phyloP scores from a whole-genome alignment of 2,888 invertebrate genomes.

The Noctua pronuba region DNA sequence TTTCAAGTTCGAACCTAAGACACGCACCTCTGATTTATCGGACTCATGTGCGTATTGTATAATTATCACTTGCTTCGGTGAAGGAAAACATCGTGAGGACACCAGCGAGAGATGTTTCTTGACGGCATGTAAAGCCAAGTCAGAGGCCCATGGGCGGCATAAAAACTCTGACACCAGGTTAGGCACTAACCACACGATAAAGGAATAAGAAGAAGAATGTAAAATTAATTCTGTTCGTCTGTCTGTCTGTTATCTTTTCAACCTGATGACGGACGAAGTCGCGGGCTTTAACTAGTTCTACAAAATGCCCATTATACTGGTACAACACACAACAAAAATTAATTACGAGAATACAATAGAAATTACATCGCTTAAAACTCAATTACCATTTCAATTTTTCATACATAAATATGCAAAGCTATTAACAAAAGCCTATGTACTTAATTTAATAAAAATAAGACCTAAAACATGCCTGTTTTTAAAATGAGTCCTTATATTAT shows the following conservation, averaged over 20 bases:
- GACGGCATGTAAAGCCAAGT: no score
- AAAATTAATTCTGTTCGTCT: not conserved
- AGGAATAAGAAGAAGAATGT: no score
- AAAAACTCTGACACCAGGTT: no score
- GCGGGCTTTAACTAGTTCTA: not conserved
- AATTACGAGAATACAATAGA: constrained; percentile 9
- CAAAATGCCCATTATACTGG: not conserved
- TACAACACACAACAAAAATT: not conserved
- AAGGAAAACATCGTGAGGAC: no score
- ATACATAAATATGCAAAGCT: constrained; percentile 25
- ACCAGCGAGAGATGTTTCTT: no score
- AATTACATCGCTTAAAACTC: constrained; percentile 1
- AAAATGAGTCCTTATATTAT: not conserved
- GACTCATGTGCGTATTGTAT: no score
- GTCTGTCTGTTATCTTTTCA: not conserved
- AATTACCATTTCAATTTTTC: not conserved
- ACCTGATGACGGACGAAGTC: not conserved
- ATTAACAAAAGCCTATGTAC: constrained; percentile 15
- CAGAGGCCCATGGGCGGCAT: no score
- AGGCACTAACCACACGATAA: no score
- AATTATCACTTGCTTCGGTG: no score
- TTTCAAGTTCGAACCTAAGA: no score
- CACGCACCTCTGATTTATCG: no score
- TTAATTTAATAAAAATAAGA: constrained; percentile 5
- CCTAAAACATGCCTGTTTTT: not conserved